Conservation (phyloP, 2,113 vertebrate genomes). For the Lampris incognitus region DNA sequence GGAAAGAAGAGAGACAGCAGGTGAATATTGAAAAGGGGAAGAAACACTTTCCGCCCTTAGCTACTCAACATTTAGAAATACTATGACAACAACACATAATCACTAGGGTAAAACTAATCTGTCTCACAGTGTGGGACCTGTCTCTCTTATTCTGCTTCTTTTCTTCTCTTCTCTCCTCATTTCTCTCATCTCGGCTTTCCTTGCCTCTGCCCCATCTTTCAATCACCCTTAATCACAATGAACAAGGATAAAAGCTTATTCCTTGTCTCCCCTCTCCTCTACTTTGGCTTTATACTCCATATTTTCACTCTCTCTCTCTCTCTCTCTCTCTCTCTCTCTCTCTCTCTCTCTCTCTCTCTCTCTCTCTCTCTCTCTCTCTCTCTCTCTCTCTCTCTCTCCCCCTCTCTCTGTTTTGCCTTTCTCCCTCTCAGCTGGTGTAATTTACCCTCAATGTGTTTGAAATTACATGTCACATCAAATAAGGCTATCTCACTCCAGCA, state of each 20-base stretch:
- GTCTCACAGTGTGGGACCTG: neutral
- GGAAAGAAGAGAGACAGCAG: conserved; percentile 26
- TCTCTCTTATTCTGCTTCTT: conserved; percentile 13
- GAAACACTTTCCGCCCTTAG: neutral
- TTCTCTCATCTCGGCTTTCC: conserved; percentile 10
- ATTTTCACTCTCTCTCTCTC: conserved; percentile 2
- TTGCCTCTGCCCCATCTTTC: conserved; percentile 12
- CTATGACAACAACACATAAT: too few relatives aligned
- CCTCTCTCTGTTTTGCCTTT: conserved; percentile 11
- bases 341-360: conserved; percentile 20
- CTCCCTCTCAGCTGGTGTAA: conserved; percentile 43
- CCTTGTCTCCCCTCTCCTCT: neutral
- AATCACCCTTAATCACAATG: conserved; percentile 2
- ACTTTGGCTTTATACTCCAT: conserved; percentile 2
- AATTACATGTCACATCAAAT: conserved; percentile 75
- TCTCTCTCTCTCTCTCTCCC: too few relatives aligned
- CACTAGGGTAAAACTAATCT: too few relatives aligned
- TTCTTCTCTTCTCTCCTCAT: conserved; percentile 23
- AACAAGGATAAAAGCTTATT: conserved; percentile 3
- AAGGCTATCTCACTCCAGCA: conserved; percentile 50
- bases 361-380: neutral
- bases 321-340: conserved; percentile 7
- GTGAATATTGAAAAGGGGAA: neutral
- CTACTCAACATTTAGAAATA: too few relatives aligned
- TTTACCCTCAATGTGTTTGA: conserved; percentile 65